A percentile compares a stretch with the other conserved stretches of the same genome.
These are phyloP conservation scores for Palloptera scutellata DNA, from an alignment of 2,888 invertebrate species.

Conservation along the genomic window DNA sequence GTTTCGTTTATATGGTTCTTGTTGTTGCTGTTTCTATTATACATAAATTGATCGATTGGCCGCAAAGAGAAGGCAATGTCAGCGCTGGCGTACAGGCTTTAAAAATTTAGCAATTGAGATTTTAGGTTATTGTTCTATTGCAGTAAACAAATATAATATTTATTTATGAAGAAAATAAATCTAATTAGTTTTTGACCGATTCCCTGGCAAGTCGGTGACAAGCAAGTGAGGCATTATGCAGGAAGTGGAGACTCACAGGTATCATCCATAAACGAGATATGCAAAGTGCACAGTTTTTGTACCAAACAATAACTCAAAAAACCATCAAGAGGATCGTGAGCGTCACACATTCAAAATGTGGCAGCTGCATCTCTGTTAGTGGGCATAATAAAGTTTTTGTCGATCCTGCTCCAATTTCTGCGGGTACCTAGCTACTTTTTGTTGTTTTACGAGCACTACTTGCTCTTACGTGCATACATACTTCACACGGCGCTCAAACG, in stretches of 20 bases:
- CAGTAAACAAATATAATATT: too few species aligned
- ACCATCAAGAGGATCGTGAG: neutral
- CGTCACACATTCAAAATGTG: conserved; percentile 19
- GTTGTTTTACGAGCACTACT: conserved; percentile 25
- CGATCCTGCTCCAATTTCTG: conserved; percentile 58
- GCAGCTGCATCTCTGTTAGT: conserved; percentile 21
- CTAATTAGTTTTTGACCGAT: too few species aligned
- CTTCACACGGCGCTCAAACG: neutral
- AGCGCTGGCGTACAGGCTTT: too few species aligned
- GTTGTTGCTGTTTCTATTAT: neutral
- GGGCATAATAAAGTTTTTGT: conserved; percentile 12
- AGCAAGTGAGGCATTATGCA: too few species aligned
- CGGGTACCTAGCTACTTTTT: conserved; percentile 41
- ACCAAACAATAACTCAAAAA: neutral
- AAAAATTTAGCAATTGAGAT: too few species aligned
- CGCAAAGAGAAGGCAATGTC: too few species aligned
- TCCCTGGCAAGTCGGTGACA: too few species aligned
- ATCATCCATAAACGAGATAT: neutral
- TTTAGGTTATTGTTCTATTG: too few species aligned
- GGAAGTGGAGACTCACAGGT: too few species aligned
- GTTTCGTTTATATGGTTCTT: too few species aligned
- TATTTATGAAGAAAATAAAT: too few species aligned
- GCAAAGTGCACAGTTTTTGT: conserved; percentile 2
- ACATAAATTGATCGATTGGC: conserved; percentile 6
- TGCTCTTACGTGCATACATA: neutral